Evolutionary conservation across 1,140 invertebrate genomes (phyloP).

Genomic region (Carposina sasakii): DNA sequence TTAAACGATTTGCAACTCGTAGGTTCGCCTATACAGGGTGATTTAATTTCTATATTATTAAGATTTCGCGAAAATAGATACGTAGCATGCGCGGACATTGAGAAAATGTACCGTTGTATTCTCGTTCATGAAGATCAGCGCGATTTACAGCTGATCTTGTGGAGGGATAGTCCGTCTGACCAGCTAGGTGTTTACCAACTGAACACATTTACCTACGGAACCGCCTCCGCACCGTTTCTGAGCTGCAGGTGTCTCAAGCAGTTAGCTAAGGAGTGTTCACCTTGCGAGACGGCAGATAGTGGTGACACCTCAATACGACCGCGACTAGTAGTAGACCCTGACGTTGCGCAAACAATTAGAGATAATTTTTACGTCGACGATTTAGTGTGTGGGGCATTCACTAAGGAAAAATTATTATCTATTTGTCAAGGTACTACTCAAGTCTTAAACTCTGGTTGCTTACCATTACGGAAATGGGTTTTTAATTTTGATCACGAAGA

Average conservation of each 20-base stretch:
- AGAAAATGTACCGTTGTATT: conserved; percentile 14
- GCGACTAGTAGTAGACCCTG: no score
- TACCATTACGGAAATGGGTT: background rate
- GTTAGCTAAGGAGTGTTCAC: conserved; percentile 19
- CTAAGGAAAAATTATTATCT: conserved; percentile 9
- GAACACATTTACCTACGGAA: conserved; percentile 17
- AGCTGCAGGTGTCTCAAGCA: conserved; percentile 24
- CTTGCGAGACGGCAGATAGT: no score
- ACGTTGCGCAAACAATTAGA: conserved; percentile 24
- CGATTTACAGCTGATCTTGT: conserved; percentile 35
- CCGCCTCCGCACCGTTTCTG: conserved; percentile 26
- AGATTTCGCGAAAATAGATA: conserved; percentile 33
- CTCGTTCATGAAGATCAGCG: conserved; percentile 13
- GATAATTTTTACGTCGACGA: conserved; percentile 63
- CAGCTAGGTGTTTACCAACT: conserved; percentile 18
- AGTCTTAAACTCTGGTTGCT: background rate
- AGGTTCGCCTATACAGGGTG: conserved; percentile 40
- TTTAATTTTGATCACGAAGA: conserved; percentile 2
- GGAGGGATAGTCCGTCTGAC: conserved; percentile 22
- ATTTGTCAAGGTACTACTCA: background rate
- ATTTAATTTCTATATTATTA: conserved; percentile 28
- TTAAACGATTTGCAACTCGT: conserved; percentile 33
- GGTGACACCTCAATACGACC: no score
- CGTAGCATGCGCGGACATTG: conserved; percentile 34
- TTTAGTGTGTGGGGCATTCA: conserved; percentile 24